Evolutionary conservation across 1,140 invertebrate genomes (phyloP), one percentile per base, ranked within the genome.

Genomic region (Cylas formicarius): DNA sequence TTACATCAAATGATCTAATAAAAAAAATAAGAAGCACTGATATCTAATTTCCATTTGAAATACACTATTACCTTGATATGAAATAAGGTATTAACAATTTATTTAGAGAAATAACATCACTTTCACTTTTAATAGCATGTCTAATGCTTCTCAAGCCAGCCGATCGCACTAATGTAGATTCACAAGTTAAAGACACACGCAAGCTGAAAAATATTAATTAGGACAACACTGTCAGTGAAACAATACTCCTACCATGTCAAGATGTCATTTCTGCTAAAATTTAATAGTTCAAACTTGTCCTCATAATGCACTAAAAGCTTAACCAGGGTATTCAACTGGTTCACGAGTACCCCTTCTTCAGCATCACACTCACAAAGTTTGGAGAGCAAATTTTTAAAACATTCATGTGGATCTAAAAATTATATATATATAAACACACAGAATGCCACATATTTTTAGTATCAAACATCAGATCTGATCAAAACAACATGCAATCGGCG

Each of bases 131-230:
- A 7, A 95, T 69, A 47, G 91, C 73, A 66, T 95, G 90, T 42
- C 91, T 75, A 18, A 96, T 73, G 8, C 84, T 83, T 56, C 91
- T 74, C 27, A 97, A 69, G 11, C 85, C 82, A 23, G 86, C 89
- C 39, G 91, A 86, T 60, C 91, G 77, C 24, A 97, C 82, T 65
- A 92, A 86, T 52, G 85, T 86, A 17, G 85, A 81, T 50, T 91
- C 86, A 63, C 92, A 81, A 14, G 93, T 74, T 42, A 95, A 70
- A 35, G 82, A 79, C 19, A 89, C 71, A 43, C 89, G 79, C 53
- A 97, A 73, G 67, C 92, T 95, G 78, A 62, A 53, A 51, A 34
- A 45, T 27, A 28, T 35, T 16, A 26, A 16, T 9, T 8, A 34
- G 20, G 33, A n/a, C 13, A 28, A 43, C 28, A 17, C 17, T 26